phyloP scores from a whole-genome alignment of 2,888 invertebrate species.

The Schizaphis graminum region DNA sequence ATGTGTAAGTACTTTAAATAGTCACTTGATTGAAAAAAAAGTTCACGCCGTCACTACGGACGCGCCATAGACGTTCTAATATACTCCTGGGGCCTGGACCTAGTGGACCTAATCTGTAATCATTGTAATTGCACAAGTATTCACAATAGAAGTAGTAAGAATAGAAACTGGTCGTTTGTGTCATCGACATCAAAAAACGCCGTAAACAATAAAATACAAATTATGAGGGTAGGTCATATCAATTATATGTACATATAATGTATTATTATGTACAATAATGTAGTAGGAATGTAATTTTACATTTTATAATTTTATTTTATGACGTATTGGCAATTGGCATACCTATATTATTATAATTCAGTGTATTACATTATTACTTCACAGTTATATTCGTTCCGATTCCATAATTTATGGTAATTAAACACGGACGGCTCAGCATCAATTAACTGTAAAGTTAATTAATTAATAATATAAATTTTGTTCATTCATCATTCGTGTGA shows the following conservation, averaged over 20 bases:
- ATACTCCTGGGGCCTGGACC: too few species aligned
- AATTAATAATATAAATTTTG: neutral
- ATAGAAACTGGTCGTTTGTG: neutral
- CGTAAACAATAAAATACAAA: neutral
- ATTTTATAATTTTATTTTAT: neutral
- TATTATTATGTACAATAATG: neutral
- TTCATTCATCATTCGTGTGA: too few species aligned
- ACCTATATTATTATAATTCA: neutral
- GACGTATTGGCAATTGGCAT: neutral
- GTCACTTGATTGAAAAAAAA: too few species aligned
- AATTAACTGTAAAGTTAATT: neutral
- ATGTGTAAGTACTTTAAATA: too few species aligned
- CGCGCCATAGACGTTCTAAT: too few species aligned
- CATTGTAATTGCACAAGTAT: neutral
- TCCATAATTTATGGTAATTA: neutral
- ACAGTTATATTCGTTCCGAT: neutral
- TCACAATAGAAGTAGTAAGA: neutral
- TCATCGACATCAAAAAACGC: neutral
- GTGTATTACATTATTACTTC: neutral
- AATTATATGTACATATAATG: neutral
- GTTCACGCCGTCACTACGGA: too few species aligned
- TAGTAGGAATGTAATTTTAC: neutral
- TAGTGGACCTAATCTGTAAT: too few species aligned
- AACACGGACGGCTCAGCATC: neutral
- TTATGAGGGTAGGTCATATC: conserved; percentile 8